Base-by-base conservation (phyloP, 1,140 invertebrate genomes). In the Diorhabda elongata region DNA sequence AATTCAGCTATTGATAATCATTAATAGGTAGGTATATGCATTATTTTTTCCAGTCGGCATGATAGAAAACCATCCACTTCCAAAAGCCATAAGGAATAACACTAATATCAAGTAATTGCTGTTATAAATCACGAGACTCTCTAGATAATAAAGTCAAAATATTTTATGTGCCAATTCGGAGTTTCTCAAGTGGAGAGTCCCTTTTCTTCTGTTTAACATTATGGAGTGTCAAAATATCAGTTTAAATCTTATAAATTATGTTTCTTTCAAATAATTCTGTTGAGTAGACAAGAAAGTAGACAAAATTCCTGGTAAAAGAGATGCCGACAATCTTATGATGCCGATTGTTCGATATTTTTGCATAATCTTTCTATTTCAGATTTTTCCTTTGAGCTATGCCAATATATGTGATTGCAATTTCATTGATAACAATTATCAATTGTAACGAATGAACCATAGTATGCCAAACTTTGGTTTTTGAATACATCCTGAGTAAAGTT, bases 151-250 rank as follows among this genome's bases (percentile, higher is more conserved):
- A 43, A 56, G 63, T 64, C 63, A 64, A 64, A 64, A 64, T 64
- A 64, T 64, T 64, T 64, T 52, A 64, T 64, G 63, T 64, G 52
- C 63, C 45, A 64, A 64, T 64, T 64, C 52, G 47, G 45, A 56
- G 63, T 47, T 7, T 41, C 45, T 64, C 45, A 64, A 64, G 52
- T 47, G 63, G 63, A 45, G 6, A 44, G 63, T 44, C 63, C 63
- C 63, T 64, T 26, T 64, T 64, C 63, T 64, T 64, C 63, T 64
- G 63, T 64, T 64, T 64, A 64, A 42, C 63, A 64, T 64, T 64
- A 64, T 57, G 63, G 47, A 64, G 63, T 64, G 63, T 64, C 63
- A 64, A 64, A 64, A 64, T 64, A 64, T 5, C 7, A 47, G 44
- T 45, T 64, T 45, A 56, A 42, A 57, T 7, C 45, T 26, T 6